Base-by-base conservation (phyloP, 2,888 invertebrate genomes). In the Spialia ferax region DNA sequence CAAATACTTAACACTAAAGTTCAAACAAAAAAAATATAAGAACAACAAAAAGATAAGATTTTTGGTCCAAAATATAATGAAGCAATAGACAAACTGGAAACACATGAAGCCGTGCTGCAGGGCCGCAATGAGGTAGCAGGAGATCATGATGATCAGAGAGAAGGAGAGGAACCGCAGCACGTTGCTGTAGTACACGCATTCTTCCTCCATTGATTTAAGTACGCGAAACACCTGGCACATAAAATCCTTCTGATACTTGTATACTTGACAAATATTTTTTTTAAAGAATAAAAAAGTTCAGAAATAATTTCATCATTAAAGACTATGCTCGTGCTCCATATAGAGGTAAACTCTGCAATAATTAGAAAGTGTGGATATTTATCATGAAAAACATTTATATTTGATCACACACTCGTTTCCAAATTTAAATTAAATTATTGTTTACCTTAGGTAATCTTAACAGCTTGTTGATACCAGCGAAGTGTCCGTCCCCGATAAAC, bases 21-120 rank as follows among this genome's bases (percentile, higher is more conserved):
- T 7, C 29, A 29, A 29, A 29, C 29, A 48, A 15, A 48, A 5
- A 42, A 5, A 42, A 48, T 7, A 48, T 48, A 38, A 3, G 13
- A 35, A 4, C 13, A 38, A 5, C 2, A 38, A 38, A n/a, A 1
- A 15, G 8, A 18, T 8, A 18, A 48, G 8, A 48, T 10, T 45
- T 18, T 18, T 48, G 10, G 1, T 20, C 10, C 1, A 48, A 20
- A 11, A 48, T 22, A 48, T 4, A 48, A 48, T 0, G 0, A 20
- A 6, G 13, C 7, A 42, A 48, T 35, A 18, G 7, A 18, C 55
- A 6, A 8, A 91, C 91, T 79, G 72, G 67, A 77, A 86, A 69
- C 91, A 90, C 88, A 91, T 87, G 61, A 88, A 85, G 1, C 81
- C 81, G 48, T 91, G 90, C 71, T 91, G 88, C 72, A 88, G 50